Evolutionary conservation across 2,888 invertebrate genomes (phyloP), one percentile per base, ranked within the genome.

Genomic region (Isoperla grammatica): DNA sequence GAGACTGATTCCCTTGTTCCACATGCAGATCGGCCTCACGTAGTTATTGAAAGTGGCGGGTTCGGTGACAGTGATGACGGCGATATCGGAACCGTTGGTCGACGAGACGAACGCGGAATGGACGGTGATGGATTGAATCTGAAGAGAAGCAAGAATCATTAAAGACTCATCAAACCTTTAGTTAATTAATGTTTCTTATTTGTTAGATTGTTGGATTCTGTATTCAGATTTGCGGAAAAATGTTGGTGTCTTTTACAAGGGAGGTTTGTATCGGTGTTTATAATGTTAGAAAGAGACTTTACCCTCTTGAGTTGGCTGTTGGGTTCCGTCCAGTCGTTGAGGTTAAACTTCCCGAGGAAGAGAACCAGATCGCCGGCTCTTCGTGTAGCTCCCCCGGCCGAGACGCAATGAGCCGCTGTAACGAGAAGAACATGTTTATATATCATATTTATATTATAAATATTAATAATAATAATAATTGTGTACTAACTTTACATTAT

Each of bases 271-370:
- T n/a, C n/a, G n/a, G n/a, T n/a, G n/a, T n/a, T n/a, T n/a, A n/a
- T n/a, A n/a, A n/a, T n/a, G n/a, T n/a, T n/a, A n/a, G n/a, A n/a
- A n/a, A n/a, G n/a, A n/a, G n/a, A n/a, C n/a, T n/a, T n/a, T n/a
- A 67, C 67, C 61, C 65, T 64, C 50, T 58, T 65, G 23, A 68
- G 62, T 55, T 66, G 65, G 15, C 65, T 64, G 12, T 64, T 59
- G 5, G 63, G 61, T 45, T 67, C 68, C 8, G 77, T 78, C 64
- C 65, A 62, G 19, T 65, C 56, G 8, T 56, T 59, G 46, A 69
- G 61, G 55, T 68, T 67, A 62, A 66, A 65, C 48, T 67, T 69
- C 11, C 71, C 71, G 9, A 71, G 57, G 73, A 64, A 66, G 12
- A 67, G 62, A 2, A 67, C 55, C 29, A 68, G 60, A 8, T 29